Conservation (phyloP, 2,113 vertebrate species). For the Scophthalmus maximus region DNA sequence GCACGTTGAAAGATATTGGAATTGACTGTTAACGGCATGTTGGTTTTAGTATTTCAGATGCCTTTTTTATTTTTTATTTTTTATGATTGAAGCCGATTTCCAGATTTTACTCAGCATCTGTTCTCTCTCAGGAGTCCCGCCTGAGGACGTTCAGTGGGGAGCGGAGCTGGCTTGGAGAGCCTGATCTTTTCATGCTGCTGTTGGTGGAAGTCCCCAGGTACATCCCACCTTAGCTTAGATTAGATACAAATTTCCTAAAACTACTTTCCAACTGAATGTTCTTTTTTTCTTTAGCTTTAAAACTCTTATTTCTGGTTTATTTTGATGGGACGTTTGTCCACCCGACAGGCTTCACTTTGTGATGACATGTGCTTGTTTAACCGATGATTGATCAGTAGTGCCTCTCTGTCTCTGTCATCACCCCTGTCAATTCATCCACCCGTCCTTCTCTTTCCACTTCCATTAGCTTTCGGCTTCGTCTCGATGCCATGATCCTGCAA, state of each 20-base stretch:
- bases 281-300: not conserved
- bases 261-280: not conserved
- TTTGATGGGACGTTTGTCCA: not conserved
- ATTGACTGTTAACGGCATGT: slow-evolving; percentile 39
- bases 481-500: slow-evolving; percentile 86
- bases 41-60: slow-evolving; percentile 24
- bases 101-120: slow-evolving; percentile 38
- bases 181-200: slow-evolving; percentile 84
- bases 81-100: slow-evolving; percentile 15
- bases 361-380: slow-evolving; percentile 48
- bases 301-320: not conserved
- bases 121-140: slow-evolving; percentile 78
- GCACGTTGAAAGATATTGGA: slow-evolving; percentile 47
- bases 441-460: slow-evolving; percentile 35
- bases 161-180: slow-evolving; percentile 78
- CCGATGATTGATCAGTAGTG: slow-evolving; percentile 59
- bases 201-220: slow-evolving; percentile 85
- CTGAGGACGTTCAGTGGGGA: slow-evolving; percentile 79
- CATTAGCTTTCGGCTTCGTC: slow-evolving; percentile 82
- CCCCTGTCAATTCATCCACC: slow-evolving; percentile 29
- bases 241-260: too few relatives aligned
- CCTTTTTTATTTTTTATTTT: not conserved
- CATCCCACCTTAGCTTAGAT: not conserved
- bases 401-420: slow-evolving; percentile 46
- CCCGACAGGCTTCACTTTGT: slow-evolving; percentile 7